Evolutionary conservation across 2,888 invertebrate species (phyloP), one percentile per base, ranked within the genome.

Genomic region (Biston betularia): DNA sequence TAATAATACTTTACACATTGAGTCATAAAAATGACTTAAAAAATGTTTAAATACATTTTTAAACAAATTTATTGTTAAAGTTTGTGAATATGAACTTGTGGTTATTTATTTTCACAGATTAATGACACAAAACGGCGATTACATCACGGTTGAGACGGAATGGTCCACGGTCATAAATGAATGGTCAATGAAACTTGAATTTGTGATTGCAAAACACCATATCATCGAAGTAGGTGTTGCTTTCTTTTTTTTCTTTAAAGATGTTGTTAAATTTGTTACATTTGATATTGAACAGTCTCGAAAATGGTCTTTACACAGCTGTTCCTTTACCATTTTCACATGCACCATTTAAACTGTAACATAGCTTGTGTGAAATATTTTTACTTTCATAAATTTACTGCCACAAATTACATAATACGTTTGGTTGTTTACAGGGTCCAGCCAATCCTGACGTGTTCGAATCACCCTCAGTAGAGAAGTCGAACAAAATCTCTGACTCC

Each of bases 91-190:
- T 12, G 9, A 12, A n/a, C 7, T n/a, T n/a, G 3, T n/a, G n/a
- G 4, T 4, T n/a, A n/a, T 8, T 34, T 34, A 34, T 34, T 34
- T 46, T 72, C 75, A 95, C 84, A 95, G 98, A 70, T 97, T 98
- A 88, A 93, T 96, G 58, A 95, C 97, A 10, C 97, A 97, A 82
- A 98, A 98, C 85, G 98, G 98, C 0, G 95, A 96, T 77, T 98
- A 95, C 83, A 94, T 97, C n/a, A 95, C 96, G 69, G 92, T 98
- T 49, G 97, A 98, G 88, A 98, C 98, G 0, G 98, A 98, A 84
- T 99, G 98, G 98, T 97, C 97, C 0, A 97, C 97, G 70, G 98
- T 98, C 83, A 95, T 98, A 53, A 98, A 99, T 92, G 98, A 98
- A 0, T 99, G 98, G 98, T 97, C 97, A 0, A 96, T 96, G 82